A percentile compares a stretch with the other conserved stretches of the same genome.
Conservation (phyloP, 2,113 vertebrate species). For the Garra rufa region DNA sequence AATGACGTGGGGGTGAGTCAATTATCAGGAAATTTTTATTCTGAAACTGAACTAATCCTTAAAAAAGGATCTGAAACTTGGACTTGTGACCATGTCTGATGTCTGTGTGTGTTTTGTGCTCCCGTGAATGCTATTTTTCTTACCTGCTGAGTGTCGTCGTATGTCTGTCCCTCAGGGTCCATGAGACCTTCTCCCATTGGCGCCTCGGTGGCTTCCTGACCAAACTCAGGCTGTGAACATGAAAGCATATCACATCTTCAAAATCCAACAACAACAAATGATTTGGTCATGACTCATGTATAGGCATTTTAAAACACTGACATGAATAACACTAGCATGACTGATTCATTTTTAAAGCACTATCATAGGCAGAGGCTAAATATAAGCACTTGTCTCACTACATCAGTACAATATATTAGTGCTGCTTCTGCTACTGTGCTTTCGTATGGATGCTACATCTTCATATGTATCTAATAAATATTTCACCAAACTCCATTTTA, state of each 20-base stretch:
- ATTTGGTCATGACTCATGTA: not conserved
- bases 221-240: slow-evolving; percentile 71
- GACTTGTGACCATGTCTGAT: not conserved
- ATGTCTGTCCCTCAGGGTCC: slow-evolving; percentile 92
- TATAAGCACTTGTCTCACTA: not conserved
- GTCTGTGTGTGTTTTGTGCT: slow-evolving; percentile 37
- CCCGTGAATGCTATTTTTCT: slow-evolving; percentile 48
- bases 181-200: slow-evolving; percentile 88
- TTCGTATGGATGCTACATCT: not conserved
- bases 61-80: not conserved
- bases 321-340: not conserved
- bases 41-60: not conserved
- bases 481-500: not conserved
- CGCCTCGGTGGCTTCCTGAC: slow-evolving; percentile 94
- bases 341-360: not conserved
- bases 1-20: too few species aligned
- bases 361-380: not conserved
- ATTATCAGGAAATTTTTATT: too few species aligned
- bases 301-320: not conserved
- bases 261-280: not conserved
- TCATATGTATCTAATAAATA: not conserved
- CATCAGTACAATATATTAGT: not conserved
- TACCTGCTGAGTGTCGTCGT: slow-evolving; percentile 93
- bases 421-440: not conserved
- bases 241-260: slow-evolving; percentile 22